Base-by-base conservation (phyloP, 2,113 vertebrate genomes). In the Fulmarus glacialis region DNA sequence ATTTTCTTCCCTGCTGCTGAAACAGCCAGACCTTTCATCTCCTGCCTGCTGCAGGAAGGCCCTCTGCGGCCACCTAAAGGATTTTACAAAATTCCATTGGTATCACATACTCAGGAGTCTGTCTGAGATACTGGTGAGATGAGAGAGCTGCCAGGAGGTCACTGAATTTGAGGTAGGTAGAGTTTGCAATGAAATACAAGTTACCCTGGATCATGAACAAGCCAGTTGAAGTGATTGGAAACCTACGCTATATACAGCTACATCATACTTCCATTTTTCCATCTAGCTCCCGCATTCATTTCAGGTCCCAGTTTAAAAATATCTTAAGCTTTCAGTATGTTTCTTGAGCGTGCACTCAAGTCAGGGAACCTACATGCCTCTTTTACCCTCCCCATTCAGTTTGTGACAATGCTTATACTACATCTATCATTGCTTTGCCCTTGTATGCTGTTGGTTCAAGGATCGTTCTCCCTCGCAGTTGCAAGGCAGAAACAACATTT, bases 121-220 rank as follows among this genome's bases (percentile, higher is more conserved):
- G 40, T 6, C 14, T 1, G 11, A 59, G 45, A 9, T 0, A n/a
- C 18, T 3, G 30, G 11, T 17, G 71, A 48, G 19, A 12, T 7
- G 22, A 32, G 12, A 63, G 30, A 15, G 14, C 59, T 27, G 36
- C 36, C n/a, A 34, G 29, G 22, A 73, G 11, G 34, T 23, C 58
- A 12, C 5, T 1, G 14, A 32, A 12, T 5, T 0, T 11, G 60
- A 50, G 64, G 42, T 0, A 23, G 11, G 45, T 0, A 32, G 75
- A 62, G 45, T 42, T 73, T 6, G 32, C 23, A 50, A 12, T 11
- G 47, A 53, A 48, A 67, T 14, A 32, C 4, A 21, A 43, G 58
- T 30, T 47, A 36, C 15, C 12, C 7, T 20, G 27, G 45, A 20
- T 5, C 18, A 8, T 0, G 3, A 47, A 9, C 56, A 47, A 60